Evolutionary conservation across 2,797 vertebrate genomes (phyloP), one percentile per base, ranked within the genome.

Genomic region (Microctenopoma steveboyesi): DNA sequence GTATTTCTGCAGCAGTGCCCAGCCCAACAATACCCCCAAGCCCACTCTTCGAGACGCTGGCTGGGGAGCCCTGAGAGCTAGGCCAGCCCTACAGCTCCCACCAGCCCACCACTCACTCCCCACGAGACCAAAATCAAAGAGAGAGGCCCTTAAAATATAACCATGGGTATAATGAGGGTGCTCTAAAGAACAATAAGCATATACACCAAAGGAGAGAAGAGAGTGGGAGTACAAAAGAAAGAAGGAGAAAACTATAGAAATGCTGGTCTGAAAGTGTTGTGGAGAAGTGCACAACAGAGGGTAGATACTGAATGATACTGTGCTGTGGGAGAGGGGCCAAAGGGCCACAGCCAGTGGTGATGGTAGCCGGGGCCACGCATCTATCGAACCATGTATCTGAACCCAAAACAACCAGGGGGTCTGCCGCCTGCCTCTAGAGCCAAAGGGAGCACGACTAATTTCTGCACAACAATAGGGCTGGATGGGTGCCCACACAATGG

Each of bases 401-500:
- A 87, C 78, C 76, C 78, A 43, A 73, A 90, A 89, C 90, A 88
- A 88, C 88, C 84, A 85, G 95, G 93, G 93, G 93, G 94, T 89
- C 94, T 91, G 94, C 88, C 76, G 78, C 90, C 87, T 88, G 90
- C 90, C 91, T 90, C 86, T 79, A 75, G 83, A 93, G 84, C 86
- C 79, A 83, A 88, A 84, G 88, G 90, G 88, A 93, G 92, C 91
- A 90, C 88, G 89, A 92, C 92, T 93, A 90, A 91, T 93, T 94
- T 91, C 88, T 91, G 78, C 86, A 81, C 88, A 92, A 91, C 90
- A 92, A 93, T 93, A 61, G 86, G 80, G 79, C 83, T 91, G 91
- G 87, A 93, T 88, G 88, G 86, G 88, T 86, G 91, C 89, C 92
- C 92, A 93, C 91, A 94, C 91, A 93, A 93, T 93, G 90, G 93